Evolutionary conservation across 2,113 vertebrate species (phyloP).

Genomic region (Porphyrio hochstetteri): DNA sequence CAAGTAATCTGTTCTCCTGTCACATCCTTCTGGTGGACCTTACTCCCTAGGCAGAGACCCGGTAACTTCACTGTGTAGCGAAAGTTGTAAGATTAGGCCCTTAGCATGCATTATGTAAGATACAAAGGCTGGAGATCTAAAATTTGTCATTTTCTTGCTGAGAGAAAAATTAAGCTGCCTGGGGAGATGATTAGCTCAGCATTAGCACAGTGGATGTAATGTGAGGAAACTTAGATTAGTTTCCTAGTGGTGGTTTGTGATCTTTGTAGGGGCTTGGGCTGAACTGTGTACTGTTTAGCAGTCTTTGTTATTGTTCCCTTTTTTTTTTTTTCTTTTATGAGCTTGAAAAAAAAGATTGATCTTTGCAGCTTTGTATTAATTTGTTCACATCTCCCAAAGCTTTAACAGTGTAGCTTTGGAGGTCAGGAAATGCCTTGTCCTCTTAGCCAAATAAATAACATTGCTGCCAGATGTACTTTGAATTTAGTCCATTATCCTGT

Average conservation of each 20-base stretch:
- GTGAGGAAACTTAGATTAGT: background rate
- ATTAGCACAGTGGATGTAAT: background rate
- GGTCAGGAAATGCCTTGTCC: background rate
- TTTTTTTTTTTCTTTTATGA: background rate
- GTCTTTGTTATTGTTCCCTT: background rate
- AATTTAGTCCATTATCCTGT: background rate
- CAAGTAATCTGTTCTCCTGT: background rate
- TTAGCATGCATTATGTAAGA: background rate
- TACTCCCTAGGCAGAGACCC: background rate
- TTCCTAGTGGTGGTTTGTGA: background rate
- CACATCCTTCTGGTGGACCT: background rate
- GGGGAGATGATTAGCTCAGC: background rate
- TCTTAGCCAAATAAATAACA: background rate
- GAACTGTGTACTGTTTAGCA: background rate
- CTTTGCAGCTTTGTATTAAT: background rate
- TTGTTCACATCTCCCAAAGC: fast-evolving
- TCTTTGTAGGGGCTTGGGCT: background rate
- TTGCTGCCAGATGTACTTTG: background rate
- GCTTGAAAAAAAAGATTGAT: background rate
- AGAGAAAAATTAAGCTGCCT: background rate
- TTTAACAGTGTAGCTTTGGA: background rate
- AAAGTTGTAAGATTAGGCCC: background rate
- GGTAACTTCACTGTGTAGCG: background rate
- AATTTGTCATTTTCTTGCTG: background rate
- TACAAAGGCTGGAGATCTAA: background rate